A percentile compares a stretch with the other conserved stretches of the same genome.
These are phyloP conservation scores for Hypotaenidia philippensis DNA, from an alignment of 2,797 vertebrate genomes.

Conservation along the genomic window DNA sequence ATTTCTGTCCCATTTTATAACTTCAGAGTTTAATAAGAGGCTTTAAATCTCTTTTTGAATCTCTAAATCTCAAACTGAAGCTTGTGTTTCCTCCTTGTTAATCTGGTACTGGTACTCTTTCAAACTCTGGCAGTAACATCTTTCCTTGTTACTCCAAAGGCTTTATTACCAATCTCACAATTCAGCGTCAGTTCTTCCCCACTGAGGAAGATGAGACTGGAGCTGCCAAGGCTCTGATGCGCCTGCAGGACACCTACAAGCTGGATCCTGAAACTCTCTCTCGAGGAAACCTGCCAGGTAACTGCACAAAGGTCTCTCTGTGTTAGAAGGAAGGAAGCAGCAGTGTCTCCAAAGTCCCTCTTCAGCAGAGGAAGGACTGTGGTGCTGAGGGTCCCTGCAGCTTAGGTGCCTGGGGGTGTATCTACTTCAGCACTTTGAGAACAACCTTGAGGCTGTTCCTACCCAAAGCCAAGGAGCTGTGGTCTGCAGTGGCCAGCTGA, in stretches of 20 bases:
- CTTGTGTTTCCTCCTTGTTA: neutral
- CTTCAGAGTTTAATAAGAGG: neutral
- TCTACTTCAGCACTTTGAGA: neutral
- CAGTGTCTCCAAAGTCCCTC: neutral
- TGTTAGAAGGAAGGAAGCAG: neutral
- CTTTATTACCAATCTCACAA: slow-evolving; percentile 93
- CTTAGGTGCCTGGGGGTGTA: rapidly evolving
- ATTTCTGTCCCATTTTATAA: neutral
- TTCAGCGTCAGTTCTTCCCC: slow-evolving; percentile 93
- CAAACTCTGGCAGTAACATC: neutral
- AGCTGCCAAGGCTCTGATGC: slow-evolving; percentile 94
- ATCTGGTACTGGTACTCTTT: neutral
- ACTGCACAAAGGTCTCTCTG: neutral
- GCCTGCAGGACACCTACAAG: slow-evolving; percentile 96
- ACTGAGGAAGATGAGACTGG: slow-evolving; percentile 93
- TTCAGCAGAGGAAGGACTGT: neutral
- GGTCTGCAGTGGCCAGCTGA: neutral
- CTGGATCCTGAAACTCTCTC: slow-evolving; percentile 93
- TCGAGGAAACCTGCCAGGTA: slow-evolving; percentile 92
- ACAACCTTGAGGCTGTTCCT: neutral
- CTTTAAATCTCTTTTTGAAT: neutral
- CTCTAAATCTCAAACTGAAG: neutral
- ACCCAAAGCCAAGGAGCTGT: rapidly evolving
- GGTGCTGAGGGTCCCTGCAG: rapidly evolving
- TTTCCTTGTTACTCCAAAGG: slow-evolving; percentile 77